Percentiles rank a stretch among this genome's conserved stretches.
These are phyloP conservation scores for Mormyrus hasselquistii DNA, from an alignment of 2,797 vertebrate species.

Conservation along the genomic window DNA sequence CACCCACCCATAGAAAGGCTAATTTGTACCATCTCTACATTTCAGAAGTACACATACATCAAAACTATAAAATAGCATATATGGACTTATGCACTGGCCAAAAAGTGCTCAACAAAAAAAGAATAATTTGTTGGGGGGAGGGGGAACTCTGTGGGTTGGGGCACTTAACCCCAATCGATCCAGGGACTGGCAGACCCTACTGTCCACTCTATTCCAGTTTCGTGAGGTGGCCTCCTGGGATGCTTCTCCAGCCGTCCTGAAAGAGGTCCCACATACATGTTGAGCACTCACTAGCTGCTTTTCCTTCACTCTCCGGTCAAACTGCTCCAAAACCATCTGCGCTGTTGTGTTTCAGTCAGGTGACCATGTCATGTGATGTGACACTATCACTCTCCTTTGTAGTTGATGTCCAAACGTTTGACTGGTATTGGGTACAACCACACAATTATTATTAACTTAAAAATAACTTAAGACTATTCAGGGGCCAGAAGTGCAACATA, in stretches of 20 bases:
- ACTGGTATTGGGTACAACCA: background rate
- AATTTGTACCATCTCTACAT: background rate
- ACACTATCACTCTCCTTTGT: background rate
- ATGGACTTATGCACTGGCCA: background rate
- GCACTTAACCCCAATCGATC: background rate
- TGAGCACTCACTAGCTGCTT: background rate
- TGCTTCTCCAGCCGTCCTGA: background rate
- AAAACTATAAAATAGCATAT: background rate
- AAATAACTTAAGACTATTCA: background rate
- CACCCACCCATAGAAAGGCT: background rate
- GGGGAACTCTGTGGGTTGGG: background rate
- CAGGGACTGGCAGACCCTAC: background rate
- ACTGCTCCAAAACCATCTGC: background rate
- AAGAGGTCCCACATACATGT: background rate
- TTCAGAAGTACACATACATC: background rate
- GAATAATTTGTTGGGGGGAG: background rate
- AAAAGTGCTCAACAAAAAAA: background rate
- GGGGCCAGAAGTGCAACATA: background rate
- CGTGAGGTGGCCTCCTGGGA: background rate
- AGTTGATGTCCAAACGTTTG: background rate
- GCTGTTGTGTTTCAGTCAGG: background rate
- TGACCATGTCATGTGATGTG: background rate
- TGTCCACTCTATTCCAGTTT: background rate
- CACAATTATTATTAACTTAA: background rate
- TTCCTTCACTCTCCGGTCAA: background rate